These are phyloP conservation scores for Porites rus DNA, from an alignment of 92 coral and sea anemone genomes.

Conservation along the genomic window DNA sequence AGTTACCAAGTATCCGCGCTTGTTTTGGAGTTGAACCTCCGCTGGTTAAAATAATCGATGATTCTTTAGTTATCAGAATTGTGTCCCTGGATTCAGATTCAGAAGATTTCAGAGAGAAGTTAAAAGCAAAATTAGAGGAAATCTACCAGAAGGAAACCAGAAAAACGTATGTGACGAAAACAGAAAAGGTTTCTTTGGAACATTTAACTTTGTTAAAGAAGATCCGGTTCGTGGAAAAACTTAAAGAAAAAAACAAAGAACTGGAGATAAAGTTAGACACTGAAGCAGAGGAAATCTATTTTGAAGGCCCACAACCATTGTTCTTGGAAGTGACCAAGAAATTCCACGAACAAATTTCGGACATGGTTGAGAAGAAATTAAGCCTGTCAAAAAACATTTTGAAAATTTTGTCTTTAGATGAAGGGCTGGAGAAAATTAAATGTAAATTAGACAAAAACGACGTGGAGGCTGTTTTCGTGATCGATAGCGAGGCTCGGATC, in stretches of 20 bases:
- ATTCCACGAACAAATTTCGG: constrained; percentile 35
- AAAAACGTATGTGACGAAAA: constrained; percentile 56
- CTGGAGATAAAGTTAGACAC: constrained; percentile 53
- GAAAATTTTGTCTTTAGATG: constrained; percentile 60
- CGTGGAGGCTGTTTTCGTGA: constrained; percentile 67
- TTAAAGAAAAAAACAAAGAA: constrained; percentile 44
- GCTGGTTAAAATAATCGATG: constrained; percentile 21
- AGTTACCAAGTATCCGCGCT: constrained; percentile 20
- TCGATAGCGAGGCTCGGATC: constrained; percentile 38
- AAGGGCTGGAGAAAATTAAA: constrained; percentile 54
- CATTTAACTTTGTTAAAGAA: constrained; percentile 66
- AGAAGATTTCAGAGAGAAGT: constrained; percentile 17
- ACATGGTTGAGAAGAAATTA: constrained; percentile 53
- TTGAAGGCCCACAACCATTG: constrained; percentile 73
- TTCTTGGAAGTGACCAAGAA: constrained; percentile 48
- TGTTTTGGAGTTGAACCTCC: constrained; percentile 38
- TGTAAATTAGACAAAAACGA: constrained; percentile 31
- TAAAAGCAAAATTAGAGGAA: constrained; percentile 34
- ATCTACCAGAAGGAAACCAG: constrained; percentile 54
- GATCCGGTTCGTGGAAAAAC: constrained; percentile 56
- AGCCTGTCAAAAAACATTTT: constrained; percentile 31
- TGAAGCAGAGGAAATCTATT: constrained; percentile 51
- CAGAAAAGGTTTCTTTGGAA: constrained; percentile 53
- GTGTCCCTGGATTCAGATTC: constrained; percentile 41
- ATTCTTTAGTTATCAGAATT: constrained; percentile 24